phyloP scores from a whole-genome alignment of 2,113 vertebrate genomes.

The Oreochromis aureus region DNA sequence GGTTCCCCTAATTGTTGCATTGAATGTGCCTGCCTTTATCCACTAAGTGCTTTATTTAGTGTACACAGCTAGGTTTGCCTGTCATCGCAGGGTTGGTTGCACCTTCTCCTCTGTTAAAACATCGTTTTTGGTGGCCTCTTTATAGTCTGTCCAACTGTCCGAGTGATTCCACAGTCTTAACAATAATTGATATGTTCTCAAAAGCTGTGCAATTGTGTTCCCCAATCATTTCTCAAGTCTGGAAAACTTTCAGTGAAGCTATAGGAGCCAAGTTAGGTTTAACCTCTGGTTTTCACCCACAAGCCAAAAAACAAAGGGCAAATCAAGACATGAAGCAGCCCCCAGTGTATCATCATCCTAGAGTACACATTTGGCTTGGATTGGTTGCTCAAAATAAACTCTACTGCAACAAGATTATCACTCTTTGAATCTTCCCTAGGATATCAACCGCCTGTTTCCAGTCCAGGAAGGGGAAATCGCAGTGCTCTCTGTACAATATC shows the following conservation, averaged over 20 bases:
- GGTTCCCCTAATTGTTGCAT: neutral
- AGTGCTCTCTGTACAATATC: neutral
- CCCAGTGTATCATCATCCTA: neutral
- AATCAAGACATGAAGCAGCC: neutral
- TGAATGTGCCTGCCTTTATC: neutral
- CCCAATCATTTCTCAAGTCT: neutral
- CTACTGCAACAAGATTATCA: neutral
- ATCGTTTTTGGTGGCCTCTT: neutral
- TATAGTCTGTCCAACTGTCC: neutral
- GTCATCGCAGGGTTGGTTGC: neutral
- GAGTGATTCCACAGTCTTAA: neutral
- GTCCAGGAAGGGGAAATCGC: neutral
- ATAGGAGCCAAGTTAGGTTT: neutral
- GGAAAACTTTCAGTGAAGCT: neutral
- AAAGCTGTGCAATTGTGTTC: neutral
- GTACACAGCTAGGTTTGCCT: neutral
- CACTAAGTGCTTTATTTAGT: neutral
- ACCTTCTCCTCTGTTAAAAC: neutral
- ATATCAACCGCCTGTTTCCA: neutral
- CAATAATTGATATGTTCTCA: neutral
- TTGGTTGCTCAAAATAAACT: neutral
- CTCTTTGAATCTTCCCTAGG: neutral
- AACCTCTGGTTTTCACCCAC: neutral
- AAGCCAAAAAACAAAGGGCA: neutral
- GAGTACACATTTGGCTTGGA: neutral